These are phyloP conservation scores for Pangasius sanitwongsei DNA, from an alignment of 2,797 vertebrate genomes.

Conservation along the genomic window DNA sequence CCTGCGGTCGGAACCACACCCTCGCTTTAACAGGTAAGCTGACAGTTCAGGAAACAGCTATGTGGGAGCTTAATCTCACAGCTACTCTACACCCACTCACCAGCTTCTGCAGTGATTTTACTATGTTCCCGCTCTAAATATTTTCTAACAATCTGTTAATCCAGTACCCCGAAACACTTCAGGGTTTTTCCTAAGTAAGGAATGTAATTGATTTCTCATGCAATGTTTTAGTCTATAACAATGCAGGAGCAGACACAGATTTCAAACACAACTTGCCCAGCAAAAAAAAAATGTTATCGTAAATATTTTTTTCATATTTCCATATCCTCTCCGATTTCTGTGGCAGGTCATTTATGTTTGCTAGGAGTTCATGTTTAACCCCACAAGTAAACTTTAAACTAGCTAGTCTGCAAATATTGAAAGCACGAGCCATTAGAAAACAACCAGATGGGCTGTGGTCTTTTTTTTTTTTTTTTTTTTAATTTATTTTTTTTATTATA, in stretches of 20 bases:
- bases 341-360: not conserved
- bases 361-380: not conserved
- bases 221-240: not conserved
- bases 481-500: too few relatives aligned
- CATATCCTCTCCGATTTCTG: not conserved
- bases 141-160: not conserved
- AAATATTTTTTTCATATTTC: not conserved
- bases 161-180: not conserved
- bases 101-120: not conserved
- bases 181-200: not conserved
- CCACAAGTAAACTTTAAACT: not conserved
- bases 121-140: not conserved
- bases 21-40: conserved; percentile 87
- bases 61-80: not conserved
- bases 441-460: not conserved
- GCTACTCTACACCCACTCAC: not conserved
- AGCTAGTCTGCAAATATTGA: not conserved
- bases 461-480: not conserved
- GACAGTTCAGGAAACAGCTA: not conserved
- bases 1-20: conserved; percentile 94
- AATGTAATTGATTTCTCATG: not conserved
- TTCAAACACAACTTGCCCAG: not conserved
- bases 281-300: not conserved
- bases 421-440: not conserved
- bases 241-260: not conserved